phyloP scores from a whole-genome alignment of 92 coral and sea anemone species.

The Porites evermanni region DNA sequence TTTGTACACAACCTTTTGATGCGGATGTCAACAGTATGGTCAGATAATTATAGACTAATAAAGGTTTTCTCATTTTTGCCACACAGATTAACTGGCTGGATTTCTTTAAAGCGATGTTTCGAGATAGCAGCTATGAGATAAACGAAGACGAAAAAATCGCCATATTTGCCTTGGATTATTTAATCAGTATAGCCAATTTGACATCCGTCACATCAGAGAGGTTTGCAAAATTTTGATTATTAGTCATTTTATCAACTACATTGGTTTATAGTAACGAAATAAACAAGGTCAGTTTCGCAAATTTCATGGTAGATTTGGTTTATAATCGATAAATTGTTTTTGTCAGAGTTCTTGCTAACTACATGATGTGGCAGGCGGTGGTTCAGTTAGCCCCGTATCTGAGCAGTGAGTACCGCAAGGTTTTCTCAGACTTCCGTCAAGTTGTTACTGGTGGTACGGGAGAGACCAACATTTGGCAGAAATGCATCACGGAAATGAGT shows the following conservation, averaged over 20 bases:
- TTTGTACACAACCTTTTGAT: too few relatives aligned
- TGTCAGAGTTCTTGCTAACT: constrained; percentile 80
- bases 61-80: neutral
- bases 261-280: too few relatives aligned
- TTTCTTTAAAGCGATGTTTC: constrained; percentile 63
- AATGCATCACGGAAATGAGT: constrained; percentile 74
- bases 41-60: too few relatives aligned
- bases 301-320: too few relatives aligned
- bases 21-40: too few relatives aligned
- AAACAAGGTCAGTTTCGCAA: too few relatives aligned
- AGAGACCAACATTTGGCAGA: constrained; percentile 71
- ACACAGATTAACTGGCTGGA: constrained; percentile 81
- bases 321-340: neutral
- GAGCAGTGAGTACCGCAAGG: constrained; percentile 56
- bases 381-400: constrained; percentile 60
- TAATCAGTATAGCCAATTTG: constrained; percentile 60
- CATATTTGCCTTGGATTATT: constrained; percentile 64
- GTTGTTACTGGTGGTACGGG: constrained; percentile 76
- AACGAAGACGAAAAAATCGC: constrained; percentile 67
- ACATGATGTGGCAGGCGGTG: constrained; percentile 96
- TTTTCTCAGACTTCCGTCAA: constrained; percentile 47
- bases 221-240: constrained; percentile 22
- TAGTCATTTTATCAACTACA: neutral
- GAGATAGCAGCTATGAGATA: constrained; percentile 56
- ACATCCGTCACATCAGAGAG: constrained; percentile 57